A percentile compares a stretch with the other conserved stretches of the same genome.
These are phyloP conservation scores for Glaucomys volans DNA, from an alignment of 2,113 vertebrate genomes.

Conservation along the genomic window DNA sequence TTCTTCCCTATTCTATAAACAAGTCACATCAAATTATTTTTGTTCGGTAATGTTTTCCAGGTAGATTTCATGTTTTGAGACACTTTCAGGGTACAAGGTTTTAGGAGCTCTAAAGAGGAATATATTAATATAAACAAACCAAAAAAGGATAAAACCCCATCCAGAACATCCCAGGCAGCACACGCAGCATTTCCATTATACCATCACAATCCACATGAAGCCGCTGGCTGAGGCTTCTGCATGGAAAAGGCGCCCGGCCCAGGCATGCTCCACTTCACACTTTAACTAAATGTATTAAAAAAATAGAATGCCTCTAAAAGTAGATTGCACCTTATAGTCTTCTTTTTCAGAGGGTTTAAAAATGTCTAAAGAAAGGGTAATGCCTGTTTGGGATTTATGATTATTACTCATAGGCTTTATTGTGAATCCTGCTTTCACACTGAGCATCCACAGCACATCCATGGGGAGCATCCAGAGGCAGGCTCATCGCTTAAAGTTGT, in stretches of 20 bases:
- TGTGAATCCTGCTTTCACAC: conserved; percentile 1
- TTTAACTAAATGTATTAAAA: conserved; percentile 60
- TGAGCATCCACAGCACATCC: neutral
- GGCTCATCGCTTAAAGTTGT: conserved; percentile 24
- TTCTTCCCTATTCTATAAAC: neutral
- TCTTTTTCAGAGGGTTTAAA: conserved; percentile 62
- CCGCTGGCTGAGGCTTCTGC: conserved; percentile 60
- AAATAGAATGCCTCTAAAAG: conserved; percentile 61
- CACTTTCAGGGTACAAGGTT: conserved; percentile 38
- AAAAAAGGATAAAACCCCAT: conserved; percentile 18
- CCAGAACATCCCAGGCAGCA: conserved; percentile 46
- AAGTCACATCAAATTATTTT: conserved; percentile 49
- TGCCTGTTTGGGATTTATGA: conserved; percentile 66
- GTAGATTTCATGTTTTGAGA: conserved; percentile 5
- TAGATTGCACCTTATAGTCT: conserved; percentile 2
- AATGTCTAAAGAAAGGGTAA: conserved; percentile 47
- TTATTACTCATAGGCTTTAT: conserved; percentile 41
- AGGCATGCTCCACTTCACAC: conserved; percentile 60
- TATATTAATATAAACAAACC: neutral
- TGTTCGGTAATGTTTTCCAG: neutral
- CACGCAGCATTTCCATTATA: conserved; percentile 62
- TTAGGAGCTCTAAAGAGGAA: conserved; percentile 68
- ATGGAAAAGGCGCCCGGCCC: conserved; percentile 67
- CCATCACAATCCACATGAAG: conserved; percentile 21
- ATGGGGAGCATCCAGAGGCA: neutral